These are phyloP conservation scores for Pao palembangensis DNA, from an alignment of 2,113 vertebrate species.

Conservation along the genomic window DNA sequence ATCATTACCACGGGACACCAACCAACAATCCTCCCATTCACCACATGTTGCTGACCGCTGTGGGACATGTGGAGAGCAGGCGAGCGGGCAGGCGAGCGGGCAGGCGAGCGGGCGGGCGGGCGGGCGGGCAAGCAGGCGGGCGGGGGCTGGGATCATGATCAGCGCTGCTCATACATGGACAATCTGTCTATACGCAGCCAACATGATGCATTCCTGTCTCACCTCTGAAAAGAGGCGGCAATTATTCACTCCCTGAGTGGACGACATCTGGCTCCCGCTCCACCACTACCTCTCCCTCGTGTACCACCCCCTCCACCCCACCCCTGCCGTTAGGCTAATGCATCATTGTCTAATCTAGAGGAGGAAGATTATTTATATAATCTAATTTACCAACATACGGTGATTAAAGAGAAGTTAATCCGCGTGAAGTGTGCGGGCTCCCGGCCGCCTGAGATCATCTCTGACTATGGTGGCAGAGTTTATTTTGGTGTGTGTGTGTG, in stretches of 20 bases:
- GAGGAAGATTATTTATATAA: conserved; percentile 55
- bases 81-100: conserved; percentile 17
- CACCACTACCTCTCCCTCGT: not conserved
- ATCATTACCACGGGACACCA: conserved; percentile 59
- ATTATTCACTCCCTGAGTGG: conserved; percentile 37
- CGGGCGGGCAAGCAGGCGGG: conserved; percentile 15
- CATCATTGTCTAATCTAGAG: conserved; percentile 62
- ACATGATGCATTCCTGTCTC: conserved; percentile 29
- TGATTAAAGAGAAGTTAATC: conserved; percentile 42
- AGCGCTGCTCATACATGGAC: conserved; percentile 21
- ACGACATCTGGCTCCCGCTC: conserved; percentile 38
- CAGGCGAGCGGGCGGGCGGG: conserved; percentile 8
- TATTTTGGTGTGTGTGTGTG: no score
- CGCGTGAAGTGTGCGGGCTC: conserved; percentile 30
- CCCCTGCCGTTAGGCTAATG: conserved; percentile 34
- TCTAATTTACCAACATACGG: conserved; percentile 56
- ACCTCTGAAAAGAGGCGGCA: conserved; percentile 38
- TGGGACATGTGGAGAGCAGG: conserved; percentile 48
- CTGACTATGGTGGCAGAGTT: not conserved
- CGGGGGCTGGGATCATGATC: conserved; percentile 10
- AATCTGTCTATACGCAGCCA: conserved; percentile 40
- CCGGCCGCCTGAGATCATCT: conserved; percentile 14
- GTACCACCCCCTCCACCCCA: not conserved
- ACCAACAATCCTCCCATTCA: conserved; percentile 65
- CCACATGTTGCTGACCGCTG: conserved; percentile 57